Base-by-base conservation (phyloP, 1,140 invertebrate species). In the Procambarus virginalis region DNA sequence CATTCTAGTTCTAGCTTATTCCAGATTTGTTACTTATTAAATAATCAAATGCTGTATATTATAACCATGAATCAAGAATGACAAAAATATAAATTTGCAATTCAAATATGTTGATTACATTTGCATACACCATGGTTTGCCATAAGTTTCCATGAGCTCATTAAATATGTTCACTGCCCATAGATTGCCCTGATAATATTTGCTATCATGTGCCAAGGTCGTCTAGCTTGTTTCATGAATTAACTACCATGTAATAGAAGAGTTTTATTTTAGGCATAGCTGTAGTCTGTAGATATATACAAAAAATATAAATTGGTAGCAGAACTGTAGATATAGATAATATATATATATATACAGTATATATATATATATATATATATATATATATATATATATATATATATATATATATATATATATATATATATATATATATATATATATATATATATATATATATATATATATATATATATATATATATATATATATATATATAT, bases 241-340 rank as follows among this genome's bases (percentile, higher is more conserved):
- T 51, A 55, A 8, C 22, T 78, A 51, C 46, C 77, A 51, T 55
- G 49, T 76, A 73, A 22, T 77, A 85, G 73, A 76, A 70, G 73
- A 85, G 70, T 14, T 76, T 46, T 85, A 85, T 85, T 51, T 58
- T 76, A 85, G 84, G 60, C 20, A 58, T 85, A 85, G 84, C 34
- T 76, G 51, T 85, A 85, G 55, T 55, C 14, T 85, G 58, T 82
- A 82, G 80, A 45, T 85, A 76, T 85, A 76, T 45, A 75, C 5
- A 8, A 55, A 55, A 70, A 75, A n/a, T 78, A n/a, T 78, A 49
- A 51, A 20, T 9, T 20, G 46, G 8, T 78, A 78, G 77, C 49
- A 78, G 46, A 49, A 49, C 46, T 49, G 46, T 78, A 78, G 77
- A 49, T 78, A 2, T 78, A 78, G 12, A 48, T 68, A 55, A 55